Evolutionary conservation across 2,888 invertebrate genomes (phyloP).

Genomic region (Mesopsocus fuscifrons): DNA sequence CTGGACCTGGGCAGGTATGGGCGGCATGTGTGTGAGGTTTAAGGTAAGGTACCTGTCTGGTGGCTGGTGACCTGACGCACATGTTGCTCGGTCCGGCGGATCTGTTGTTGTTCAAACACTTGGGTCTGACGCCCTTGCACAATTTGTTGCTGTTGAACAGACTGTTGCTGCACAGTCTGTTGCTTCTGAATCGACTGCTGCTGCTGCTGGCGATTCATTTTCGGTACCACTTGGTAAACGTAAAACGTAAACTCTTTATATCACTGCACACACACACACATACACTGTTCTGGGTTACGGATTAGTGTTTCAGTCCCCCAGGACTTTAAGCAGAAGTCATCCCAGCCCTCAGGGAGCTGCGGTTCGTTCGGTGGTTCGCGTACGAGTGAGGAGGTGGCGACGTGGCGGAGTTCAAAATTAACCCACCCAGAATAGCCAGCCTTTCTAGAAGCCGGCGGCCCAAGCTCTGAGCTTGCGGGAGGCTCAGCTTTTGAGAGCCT

Average conservation of each 20-base stretch:
- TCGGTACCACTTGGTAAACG: slow-evolving; percentile 17
- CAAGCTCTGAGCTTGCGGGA: neutral
- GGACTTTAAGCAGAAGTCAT: too few relatives aligned
- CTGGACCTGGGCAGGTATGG: too few relatives aligned
- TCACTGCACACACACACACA: slow-evolving; percentile 3
- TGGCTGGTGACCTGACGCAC: slow-evolving; percentile 12
- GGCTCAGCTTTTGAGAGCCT: neutral
- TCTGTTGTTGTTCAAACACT: slow-evolving; percentile 20
- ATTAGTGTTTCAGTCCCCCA: neutral
- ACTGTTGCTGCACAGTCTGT: slow-evolving; percentile 24
- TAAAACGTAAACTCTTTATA: neutral
- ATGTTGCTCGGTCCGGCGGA: slow-evolving; percentile 55
- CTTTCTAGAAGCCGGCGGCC: neutral
- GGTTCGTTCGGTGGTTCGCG: neutral
- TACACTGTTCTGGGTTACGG: neutral
- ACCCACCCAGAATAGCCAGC: neutral
- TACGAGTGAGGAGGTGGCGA: neutral
- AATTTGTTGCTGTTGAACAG: slow-evolving; percentile 32
- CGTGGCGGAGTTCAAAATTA: neutral
- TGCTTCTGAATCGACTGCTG: slow-evolving; percentile 29
- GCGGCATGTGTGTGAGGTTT: too few relatives aligned
- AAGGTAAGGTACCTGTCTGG: slow-evolving; percentile 14
- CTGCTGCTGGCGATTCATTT: slow-evolving; percentile 53
- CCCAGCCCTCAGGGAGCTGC: neutral
- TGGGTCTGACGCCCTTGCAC: slow-evolving; percentile 52